Conservation (phyloP, 2,888 invertebrate species). For the Drosophila meridionalis region DNA sequence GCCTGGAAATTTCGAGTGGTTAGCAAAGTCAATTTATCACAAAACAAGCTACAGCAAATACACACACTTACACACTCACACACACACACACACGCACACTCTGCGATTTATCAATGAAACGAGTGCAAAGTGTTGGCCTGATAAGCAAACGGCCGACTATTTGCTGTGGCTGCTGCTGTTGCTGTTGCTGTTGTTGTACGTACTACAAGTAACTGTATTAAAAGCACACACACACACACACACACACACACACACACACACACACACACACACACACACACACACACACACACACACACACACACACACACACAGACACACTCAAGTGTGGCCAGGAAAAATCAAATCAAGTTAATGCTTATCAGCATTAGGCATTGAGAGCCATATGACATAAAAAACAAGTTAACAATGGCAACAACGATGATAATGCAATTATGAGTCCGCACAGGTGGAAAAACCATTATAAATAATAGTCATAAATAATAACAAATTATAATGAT, state of each 20-base stretch:
- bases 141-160: conserved; percentile 46
- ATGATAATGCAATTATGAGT: conserved; percentile 61
- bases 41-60: conserved; percentile 12
- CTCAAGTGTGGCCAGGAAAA: conserved; percentile 26
- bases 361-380: conserved; percentile 43
- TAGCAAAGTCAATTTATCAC: conserved; percentile 34
- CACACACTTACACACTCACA: conserved; percentile 3
- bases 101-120: conserved; percentile 71
- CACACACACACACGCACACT: background rate
- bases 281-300: background rate
- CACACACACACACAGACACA: background rate
- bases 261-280: too few relatives aligned
- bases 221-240: background rate
- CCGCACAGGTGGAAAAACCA: conserved; percentile 54
- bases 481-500: conserved; percentile 10
- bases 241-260: background rate
- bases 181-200: conserved; percentile 8
- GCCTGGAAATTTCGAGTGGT: conserved; percentile 48
- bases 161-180: conserved; percentile 3
- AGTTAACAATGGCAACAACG: conserved; percentile 27
- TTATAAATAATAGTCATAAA: conserved; percentile 36
- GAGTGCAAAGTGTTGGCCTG: conserved; percentile 52
- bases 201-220: conserved; percentile 13
- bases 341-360: conserved; percentile 58
- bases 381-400: conserved; percentile 25